A percentile compares a stretch with the other conserved stretches of the same genome.
These are phyloP conservation scores for Anticlea derivata DNA, from an alignment of 2,888 invertebrate genomes.

Conservation along the genomic window DNA sequence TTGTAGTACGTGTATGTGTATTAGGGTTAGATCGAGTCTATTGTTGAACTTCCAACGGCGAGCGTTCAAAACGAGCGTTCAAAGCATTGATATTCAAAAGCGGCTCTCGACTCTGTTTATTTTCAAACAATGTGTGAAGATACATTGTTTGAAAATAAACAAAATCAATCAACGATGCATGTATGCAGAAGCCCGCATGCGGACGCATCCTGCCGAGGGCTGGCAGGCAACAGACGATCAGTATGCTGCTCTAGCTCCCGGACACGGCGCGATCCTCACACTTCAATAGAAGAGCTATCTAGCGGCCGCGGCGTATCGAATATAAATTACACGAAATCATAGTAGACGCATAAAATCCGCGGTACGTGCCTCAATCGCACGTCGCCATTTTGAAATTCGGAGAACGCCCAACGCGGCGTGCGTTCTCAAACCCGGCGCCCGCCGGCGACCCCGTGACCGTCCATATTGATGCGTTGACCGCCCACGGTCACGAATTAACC, in stretches of 20 bases:
- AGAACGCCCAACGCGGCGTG: constrained; percentile 47
- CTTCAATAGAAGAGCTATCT: constrained; percentile 75
- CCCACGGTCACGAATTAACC: constrained; percentile 71
- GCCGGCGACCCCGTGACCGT: constrained; percentile 79
- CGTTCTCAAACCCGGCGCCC: constrained; percentile 56
- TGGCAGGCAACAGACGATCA: constrained; percentile 48
- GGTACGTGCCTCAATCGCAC: constrained; percentile 50
- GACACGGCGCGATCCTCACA: constrained; percentile 62
- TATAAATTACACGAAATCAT: constrained; percentile 78
- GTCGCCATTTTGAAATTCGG: constrained; percentile 61
- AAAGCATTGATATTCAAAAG: constrained; percentile 49
- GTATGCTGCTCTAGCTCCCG: constrained; percentile 68
- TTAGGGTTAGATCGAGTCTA: constrained; percentile 17
- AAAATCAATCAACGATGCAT: constrained; percentile 50
- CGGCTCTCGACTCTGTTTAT: constrained; percentile 47
- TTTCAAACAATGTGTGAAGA: constrained; percentile 51
- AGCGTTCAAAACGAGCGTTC: constrained; percentile 14
- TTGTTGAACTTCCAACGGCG: constrained; percentile 24
- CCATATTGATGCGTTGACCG: constrained; percentile 78
- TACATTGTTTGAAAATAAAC: constrained; percentile 54
- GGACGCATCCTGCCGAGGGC: constrained; percentile 58
- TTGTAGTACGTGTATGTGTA: constrained; percentile 7
- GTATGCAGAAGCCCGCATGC: constrained; percentile 58
- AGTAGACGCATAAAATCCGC: constrained; percentile 67
- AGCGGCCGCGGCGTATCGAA: constrained; percentile 71